A percentile compares a stretch with the other conserved stretches of the same genome.
Evolutionary conservation across 2,113 vertebrate genomes (phyloP).

Genomic region (Vireo altiloquus): DNA sequence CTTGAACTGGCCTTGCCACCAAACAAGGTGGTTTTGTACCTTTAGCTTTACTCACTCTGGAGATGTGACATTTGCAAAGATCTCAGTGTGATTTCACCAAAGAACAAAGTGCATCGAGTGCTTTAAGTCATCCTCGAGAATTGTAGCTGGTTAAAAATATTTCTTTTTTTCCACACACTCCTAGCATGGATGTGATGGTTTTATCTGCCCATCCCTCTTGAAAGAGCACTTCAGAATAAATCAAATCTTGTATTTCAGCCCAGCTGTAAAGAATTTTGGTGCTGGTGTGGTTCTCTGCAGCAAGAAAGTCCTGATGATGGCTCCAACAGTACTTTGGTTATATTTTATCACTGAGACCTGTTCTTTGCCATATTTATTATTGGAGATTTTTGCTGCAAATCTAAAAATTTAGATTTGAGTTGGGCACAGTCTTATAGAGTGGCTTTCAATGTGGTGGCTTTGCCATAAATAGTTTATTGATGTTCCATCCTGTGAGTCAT

Average conservation of each 20-base stretch:
- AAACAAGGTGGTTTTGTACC: not conserved
- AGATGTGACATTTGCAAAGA: not conserved
- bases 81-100: not conserved
- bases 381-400: not conserved
- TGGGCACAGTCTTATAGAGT: not conserved
- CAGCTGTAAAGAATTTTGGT: not conserved
- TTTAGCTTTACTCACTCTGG: not conserved
- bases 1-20: not conserved
- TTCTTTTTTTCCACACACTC: not conserved
- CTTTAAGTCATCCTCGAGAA: not conserved
- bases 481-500: slow-evolving; percentile 55
- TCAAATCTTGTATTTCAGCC: not conserved
- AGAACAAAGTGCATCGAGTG: not conserved
- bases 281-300: not conserved
- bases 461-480: slow-evolving; percentile 62
- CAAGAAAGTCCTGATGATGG: not conserved
- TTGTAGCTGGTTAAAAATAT: not conserved
- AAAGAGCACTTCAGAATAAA: not conserved
- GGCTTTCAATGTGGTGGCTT: not conserved
- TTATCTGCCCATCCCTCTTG: not conserved
- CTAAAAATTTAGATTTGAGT: not conserved
- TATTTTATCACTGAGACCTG: not conserved
- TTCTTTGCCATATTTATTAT: not conserved
- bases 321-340: not conserved
- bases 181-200: not conserved